Base-by-base conservation (phyloP, 2,797 vertebrate genomes). In the Dendrocincla tyrannina region DNA sequence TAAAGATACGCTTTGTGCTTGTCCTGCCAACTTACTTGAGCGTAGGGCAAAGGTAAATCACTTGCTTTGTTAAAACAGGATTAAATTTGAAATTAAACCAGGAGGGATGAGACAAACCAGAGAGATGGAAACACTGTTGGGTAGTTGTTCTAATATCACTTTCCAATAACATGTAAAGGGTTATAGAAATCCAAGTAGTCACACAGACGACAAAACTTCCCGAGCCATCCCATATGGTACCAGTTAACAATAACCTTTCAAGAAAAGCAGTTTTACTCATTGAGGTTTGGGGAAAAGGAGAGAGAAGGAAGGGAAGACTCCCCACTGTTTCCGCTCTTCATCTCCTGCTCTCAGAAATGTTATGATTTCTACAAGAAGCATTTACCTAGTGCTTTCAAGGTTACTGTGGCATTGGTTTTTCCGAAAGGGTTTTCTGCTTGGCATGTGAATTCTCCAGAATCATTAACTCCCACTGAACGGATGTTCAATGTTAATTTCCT, bases 351-450 rank as follows among this genome's bases (percentile, higher is more conserved):
- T 68, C 35, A 78, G 39, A 86, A 92, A 85, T 25, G n/a, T 58
- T 82, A 75, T 60, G 49, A 91, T 91, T 74, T 85, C 42, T 53
- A 49, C 8, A 72, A 68, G 70, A 95, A 79, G 13, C 44, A 97
- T 98, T 99, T 98, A 99, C 99, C 99, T 94, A 98, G 98, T 95
- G 99, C 98, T 88, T 99, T 98, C 70, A 99, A 99, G 98, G 98
- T 98, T 96, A 99, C 97, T 4, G 98, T 98, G 97, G 98, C 98
- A 60, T 96, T 97, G 96, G 97, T 98, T 95, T 92, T 97, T 95
- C 99, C 99, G 11, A 98, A 99, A 88, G 98, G 88, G 89, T 99
- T 99, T 97, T 93, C 94, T 49, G 99, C 99, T 89, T 98, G 98
- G 96, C 99, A 99, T 44, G 88, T 98, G 98, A 99, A 99, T 83